Base-by-base conservation (phyloP, 23 tunicate species). In the Diplosoma virens region DNA sequence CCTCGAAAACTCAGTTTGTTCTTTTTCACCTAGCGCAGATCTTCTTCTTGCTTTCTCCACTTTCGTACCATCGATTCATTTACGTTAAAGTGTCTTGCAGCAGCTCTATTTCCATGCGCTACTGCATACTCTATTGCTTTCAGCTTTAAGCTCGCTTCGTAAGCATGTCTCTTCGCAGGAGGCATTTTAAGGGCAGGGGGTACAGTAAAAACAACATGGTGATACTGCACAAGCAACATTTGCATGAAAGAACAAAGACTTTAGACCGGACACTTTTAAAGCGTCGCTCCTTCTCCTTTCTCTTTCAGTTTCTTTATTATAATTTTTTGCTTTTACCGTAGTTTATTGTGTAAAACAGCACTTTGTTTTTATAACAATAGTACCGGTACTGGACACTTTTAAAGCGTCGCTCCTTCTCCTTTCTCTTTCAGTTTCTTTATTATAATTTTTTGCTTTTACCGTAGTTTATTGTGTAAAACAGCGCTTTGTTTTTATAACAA, bases 81-180 rank as follows among this genome's bases (percentile, higher is more conserved):
- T 46, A 76, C 69, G 30, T 59, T 58, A 33, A 76, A 59, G 0
- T 76, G 34, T 58, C 50, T 58, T 76, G 81, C 81, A 76, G 81
- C 81, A 21, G 68, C 69, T 76, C 81, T 76, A 59, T 75, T 77
- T 77, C 70, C 70, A 59, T 58, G 71, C 67, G 55, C 33, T 77
- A 77, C 81, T 77, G 70, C 81, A 60, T 60, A 77, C 81, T 77
- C 71, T 36, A 77, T 77, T 77, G 81, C 81, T 77, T 59, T 77
- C 31, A 60, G 71, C 81, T 77, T 77, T 59, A 77, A 77, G 32
- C 81, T 77, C 71, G 81, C 81, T 77, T 77, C 71, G 81, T 77
- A 58, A 77, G 81, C 81, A 77, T 59, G 70, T 77, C 71, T 77
- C 71, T 58, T 77, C 9, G 35, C 69, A 47, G 81, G 81, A 64